phyloP scores from a whole-genome alignment of 1,140 invertebrate genomes.

The Drosophila grimshawi region DNA sequence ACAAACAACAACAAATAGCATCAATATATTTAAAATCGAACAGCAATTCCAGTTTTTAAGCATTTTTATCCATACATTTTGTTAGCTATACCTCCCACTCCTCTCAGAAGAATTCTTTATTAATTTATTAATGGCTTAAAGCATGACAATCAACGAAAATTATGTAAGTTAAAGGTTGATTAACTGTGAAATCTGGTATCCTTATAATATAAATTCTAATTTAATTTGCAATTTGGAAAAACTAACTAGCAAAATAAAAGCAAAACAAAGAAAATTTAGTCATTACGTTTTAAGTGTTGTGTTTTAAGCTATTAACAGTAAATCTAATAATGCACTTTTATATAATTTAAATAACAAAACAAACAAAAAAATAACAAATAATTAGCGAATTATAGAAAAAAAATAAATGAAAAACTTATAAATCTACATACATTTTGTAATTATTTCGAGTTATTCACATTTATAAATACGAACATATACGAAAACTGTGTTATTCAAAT shows the following conservation, averaged over 20 bases:
- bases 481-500: not conserved
- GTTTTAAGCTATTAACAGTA: slow-evolving; percentile 58
- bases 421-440: slow-evolving; percentile 25
- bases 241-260: slow-evolving; percentile 16
- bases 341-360: slow-evolving; percentile 59
- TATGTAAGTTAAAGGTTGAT: slow-evolving; percentile 46
- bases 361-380: slow-evolving; percentile 28
- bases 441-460: no score
- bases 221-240: slow-evolving; percentile 16
- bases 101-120: not conserved
- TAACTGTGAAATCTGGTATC: slow-evolving; percentile 6
- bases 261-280: slow-evolving; percentile 32
- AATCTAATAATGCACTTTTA: slow-evolving; percentile 45
- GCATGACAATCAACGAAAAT: slow-evolving; percentile 76
- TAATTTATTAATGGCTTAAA: slow-evolving; percentile 63
- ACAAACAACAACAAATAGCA: slow-evolving; percentile 16
- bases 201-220: not conserved
- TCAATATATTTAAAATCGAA: slow-evolving; percentile 12
- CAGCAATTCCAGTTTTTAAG: slow-evolving; percentile 24
- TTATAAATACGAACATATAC: no score
- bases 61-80: slow-evolving; percentile 27
- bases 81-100: not conserved
- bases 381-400: slow-evolving; percentile 68
- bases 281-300: slow-evolving; percentile 59
- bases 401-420: slow-evolving; percentile 41